Percentiles rank a stretch among this genome's conserved stretches.
Conservation (phyloP, 2,113 vertebrate species). For the Psittacula cyanocephala region DNA sequence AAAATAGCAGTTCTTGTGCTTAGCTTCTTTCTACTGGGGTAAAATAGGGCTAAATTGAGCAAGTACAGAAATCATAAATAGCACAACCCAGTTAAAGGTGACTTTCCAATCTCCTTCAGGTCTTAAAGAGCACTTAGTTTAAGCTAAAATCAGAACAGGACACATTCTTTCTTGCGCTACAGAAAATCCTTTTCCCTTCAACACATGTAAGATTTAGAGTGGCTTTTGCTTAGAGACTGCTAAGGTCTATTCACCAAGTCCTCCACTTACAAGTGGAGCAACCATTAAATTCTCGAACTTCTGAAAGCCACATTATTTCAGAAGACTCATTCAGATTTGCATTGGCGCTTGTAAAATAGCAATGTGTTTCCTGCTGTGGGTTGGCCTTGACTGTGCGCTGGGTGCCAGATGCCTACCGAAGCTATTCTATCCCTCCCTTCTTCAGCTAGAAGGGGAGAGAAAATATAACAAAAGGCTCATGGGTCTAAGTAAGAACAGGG, state of each 20-base stretch:
- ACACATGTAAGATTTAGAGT: neutral
- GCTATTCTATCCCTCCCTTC: neutral
- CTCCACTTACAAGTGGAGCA: neutral
- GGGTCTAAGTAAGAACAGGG: neutral
- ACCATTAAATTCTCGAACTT: neutral
- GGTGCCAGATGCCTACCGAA: neutral
- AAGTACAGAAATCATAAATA: neutral
- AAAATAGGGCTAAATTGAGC: slow-evolving; percentile 22
- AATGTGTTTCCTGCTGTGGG: neutral
- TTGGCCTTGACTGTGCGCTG: neutral
- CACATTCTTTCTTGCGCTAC: neutral
- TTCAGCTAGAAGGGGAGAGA: neutral
- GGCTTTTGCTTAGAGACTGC: neutral
- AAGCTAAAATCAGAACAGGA: neutral
- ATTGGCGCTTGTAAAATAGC: neutral
- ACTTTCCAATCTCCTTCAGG: slow-evolving; percentile 1
- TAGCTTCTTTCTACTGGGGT: neutral
- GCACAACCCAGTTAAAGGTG: neutral
- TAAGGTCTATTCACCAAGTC: neutral
- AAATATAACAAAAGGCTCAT: neutral
- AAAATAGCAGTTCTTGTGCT: neutral
- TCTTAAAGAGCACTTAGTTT: neutral
- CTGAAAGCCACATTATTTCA: neutral
- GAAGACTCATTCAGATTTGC: neutral
- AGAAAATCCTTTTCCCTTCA: neutral